Percentiles rank a stretch among this genome's conserved stretches.
Conservation (phyloP, 2,888 invertebrate genomes). For the Caenorhabditis sinica region DNA sequence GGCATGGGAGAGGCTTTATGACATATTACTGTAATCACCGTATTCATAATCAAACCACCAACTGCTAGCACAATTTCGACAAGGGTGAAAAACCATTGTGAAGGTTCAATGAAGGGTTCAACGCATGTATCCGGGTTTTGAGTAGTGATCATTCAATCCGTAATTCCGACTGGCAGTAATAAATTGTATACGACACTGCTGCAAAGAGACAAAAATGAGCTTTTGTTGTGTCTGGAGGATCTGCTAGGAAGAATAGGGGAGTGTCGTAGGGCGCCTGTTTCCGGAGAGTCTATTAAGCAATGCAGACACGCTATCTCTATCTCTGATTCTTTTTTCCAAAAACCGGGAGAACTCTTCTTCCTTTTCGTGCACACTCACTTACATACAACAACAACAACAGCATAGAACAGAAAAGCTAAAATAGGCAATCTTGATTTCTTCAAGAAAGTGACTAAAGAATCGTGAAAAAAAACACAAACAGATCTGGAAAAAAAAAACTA, state of each 20-base stretch:
- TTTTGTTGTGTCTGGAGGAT: constrained; percentile 45
- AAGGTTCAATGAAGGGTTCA: constrained; percentile 57
- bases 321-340: constrained; percentile 25
- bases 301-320: constrained; percentile 64
- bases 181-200: constrained; percentile 1
- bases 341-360: constrained; percentile 56
- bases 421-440: not conserved
- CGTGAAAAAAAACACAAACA: constrained; percentile 17
- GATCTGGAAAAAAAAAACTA: constrained; percentile 6
- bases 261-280: constrained; percentile 50
- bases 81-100: constrained; percentile 67
- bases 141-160: constrained; percentile 30
- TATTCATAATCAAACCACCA: constrained; percentile 60
- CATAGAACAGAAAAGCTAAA: constrained; percentile 9
- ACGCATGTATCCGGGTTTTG: constrained; percentile 55
- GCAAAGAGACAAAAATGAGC: constrained; percentile 30
- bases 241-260: constrained; percentile 1
- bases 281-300: constrained; percentile 64
- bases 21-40: constrained; percentile 66
- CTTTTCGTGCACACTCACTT: constrained; percentile 14
- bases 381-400: constrained; percentile 24
- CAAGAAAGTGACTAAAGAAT: not conserved
- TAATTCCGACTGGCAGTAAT: not conserved
- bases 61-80: constrained; percentile 54
- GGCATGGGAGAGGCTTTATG: constrained; percentile 69